phyloP scores from a whole-genome alignment of 2,113 vertebrate species.

The Colistium nudipinnis region DNA sequence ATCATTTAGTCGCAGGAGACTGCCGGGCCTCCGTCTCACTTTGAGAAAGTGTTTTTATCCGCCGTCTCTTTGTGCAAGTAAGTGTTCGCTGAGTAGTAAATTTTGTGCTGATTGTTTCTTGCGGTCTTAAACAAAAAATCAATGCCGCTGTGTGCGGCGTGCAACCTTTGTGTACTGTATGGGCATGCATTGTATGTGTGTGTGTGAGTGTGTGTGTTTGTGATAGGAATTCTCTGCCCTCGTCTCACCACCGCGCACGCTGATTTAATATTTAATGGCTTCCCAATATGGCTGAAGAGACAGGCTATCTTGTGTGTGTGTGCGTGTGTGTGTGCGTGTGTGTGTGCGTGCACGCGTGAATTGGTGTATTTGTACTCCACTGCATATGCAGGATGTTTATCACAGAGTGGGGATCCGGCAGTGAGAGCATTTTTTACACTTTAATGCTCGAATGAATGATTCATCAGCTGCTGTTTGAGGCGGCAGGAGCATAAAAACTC shows the following conservation, averaged over 20 bases:
- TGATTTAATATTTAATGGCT: slow-evolving; percentile 65
- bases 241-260: slow-evolving; percentile 27
- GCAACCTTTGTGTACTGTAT: slow-evolving; percentile 25
- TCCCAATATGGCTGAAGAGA: slow-evolving; percentile 15
- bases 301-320: slow-evolving; percentile 1
- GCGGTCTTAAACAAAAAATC: slow-evolving; percentile 65
- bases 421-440: slow-evolving; percentile 30
- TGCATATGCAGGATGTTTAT: slow-evolving; percentile 18
- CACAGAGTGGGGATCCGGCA: slow-evolving; percentile 7
- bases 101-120: slow-evolving; percentile 62
- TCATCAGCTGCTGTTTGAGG: slow-evolving; percentile 48
- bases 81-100: slow-evolving; percentile 52
- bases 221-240: slow-evolving; percentile 58
- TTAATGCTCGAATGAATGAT: slow-evolving; percentile 48
- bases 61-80: slow-evolving; percentile 42
- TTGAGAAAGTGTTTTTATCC: slow-evolving; percentile 30
- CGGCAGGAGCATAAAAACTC: slow-evolving; percentile 51
- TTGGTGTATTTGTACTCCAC: slow-evolving; percentile 19
- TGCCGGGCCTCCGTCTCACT: slow-evolving; percentile 33
- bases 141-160: slow-evolving; percentile 45
- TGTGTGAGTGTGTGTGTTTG: slow-evolving; percentile 22
- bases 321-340: slow-evolving; percentile 12
- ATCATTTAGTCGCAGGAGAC: slow-evolving; percentile 17
- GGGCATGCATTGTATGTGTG: background rate
- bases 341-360: background rate